Evolutionary conservation across 2,113 vertebrate genomes (phyloP).

Genomic region (Oophaga pumilio): DNA sequence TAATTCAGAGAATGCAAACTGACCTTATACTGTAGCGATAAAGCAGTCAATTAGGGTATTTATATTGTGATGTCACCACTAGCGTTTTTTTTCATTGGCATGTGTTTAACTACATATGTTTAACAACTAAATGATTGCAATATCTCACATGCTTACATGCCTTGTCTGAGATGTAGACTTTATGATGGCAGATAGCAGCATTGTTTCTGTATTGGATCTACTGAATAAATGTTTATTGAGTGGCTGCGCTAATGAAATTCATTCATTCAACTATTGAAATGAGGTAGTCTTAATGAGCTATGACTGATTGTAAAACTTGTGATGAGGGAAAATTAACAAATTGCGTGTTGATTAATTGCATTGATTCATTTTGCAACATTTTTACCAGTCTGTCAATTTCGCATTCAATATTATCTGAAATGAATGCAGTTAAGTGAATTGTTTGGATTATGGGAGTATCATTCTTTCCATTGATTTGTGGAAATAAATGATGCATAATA

Average conservation of each 20-base stretch:
- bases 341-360: constrained; percentile 56
- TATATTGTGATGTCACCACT: neutral
- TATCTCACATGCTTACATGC: constrained; percentile 42
- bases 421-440: constrained; percentile 54
- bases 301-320: constrained; percentile 52
- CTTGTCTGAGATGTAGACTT: constrained; percentile 26
- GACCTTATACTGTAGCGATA: neutral
- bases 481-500: constrained; percentile 47
- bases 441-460: constrained; percentile 52
- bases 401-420: constrained; percentile 55
- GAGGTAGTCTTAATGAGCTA: constrained; percentile 50
- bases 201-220: constrained; percentile 45
- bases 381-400: constrained; percentile 53
- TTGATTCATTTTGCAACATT: constrained; percentile 53
- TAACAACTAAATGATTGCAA: constrained; percentile 36
- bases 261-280: constrained; percentile 48
- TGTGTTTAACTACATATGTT: constrained; percentile 40
- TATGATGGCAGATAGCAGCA: constrained; percentile 14
- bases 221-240: constrained; percentile 57
- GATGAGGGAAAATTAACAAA: constrained; percentile 57
- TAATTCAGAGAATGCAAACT: neutral
- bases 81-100: neutral
- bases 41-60: neutral
- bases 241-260: constrained; percentile 47
- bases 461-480: constrained; percentile 52